Base-by-base conservation (phyloP, 1,140 invertebrate species). In the Ridgeia piscesae region DNA sequence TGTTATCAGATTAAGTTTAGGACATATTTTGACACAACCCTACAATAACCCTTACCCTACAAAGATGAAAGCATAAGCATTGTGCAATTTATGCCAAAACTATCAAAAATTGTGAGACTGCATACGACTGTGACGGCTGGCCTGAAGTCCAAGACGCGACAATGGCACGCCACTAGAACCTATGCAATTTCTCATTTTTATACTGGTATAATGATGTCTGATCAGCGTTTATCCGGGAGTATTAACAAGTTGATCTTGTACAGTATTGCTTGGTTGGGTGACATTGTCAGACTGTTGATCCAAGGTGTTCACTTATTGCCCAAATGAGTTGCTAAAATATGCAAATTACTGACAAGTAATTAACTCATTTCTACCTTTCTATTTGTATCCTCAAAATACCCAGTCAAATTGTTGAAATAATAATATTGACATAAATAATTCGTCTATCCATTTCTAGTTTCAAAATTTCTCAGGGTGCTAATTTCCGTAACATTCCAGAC, bases 151-250 rank as follows among this genome's bases (percentile, higher is more conserved):
- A 31, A 77, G 2, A 31, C 27, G 58, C 11, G 17, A 9, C 27
- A 31, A 31, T 31, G 27, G 58, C 58, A 77, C 2, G 27, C 0
- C 58, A 21, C 58, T 27, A 6, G 6, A 77, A 31, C 58, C 58
- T 77, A 77, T 77, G 58, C 58, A 77, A 21, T 77, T 77, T 77
- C 58, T 77, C 58, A 77, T 77, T 77, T 77, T 77, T 77, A 77
- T 77, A 77, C 27, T 17, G 58, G 27, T 27, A 77, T 21, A 42
- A 11, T 42, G 4, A 42, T 77, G 58, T 77, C 58, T 77, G 27
- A 14, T 31, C 58, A 77, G 27, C 17, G 11, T 42, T 4, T 42
- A 4, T 11, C 42, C 42, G 4, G 4, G 11, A 42, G 42, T 42
- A 42, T 42, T 42, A 42, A 42, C 42, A 42, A 42, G 42, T 42